Evolutionary conservation across 2,113 vertebrate species (phyloP), one percentile per base, ranked within the genome.

Genomic region (Hystrix cristata): DNA sequence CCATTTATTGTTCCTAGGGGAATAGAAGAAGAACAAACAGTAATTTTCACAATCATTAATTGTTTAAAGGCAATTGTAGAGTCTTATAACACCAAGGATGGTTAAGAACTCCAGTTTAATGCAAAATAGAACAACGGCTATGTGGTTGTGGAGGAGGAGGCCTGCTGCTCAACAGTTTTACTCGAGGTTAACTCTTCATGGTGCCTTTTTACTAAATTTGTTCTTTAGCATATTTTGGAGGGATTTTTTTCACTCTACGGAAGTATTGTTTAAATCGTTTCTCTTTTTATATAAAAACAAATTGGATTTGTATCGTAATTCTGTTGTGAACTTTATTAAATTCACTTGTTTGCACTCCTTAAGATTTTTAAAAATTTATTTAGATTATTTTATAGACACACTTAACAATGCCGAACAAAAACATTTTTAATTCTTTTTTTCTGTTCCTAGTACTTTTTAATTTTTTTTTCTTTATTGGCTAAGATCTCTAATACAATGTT

Each of bases 1-100:
- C 84, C 87, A 91, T 97, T 97, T 98, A 97, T 80, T 95, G 59
- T 97, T 98, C 97, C 98, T 96, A 29, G 43, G 96, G 96, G 97
- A 90, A 80, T 1, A 82, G 93, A 96, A 95, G 93, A 96, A 95
- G 76, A 95, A 51, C 86, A 9, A 95, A 94, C 94, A 87, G 76
- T 88, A 93, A 92, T 48, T 96, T 97, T 96, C 97, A 51, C 85
- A 88, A 96, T 96, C 71, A 87, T 55, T 92, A 95, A 51, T 87
- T 97, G 67, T 96, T 97, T n/a, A 90, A 95, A 97, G 86, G 88
- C 97, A 98, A 96, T 72, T 69, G 25, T 53, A n/a, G 79, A 89
- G 65, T 93, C 72, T 82, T 64, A 4, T 29, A 85, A 81, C 84
- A 59, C 31, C 79, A 53, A 62, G 34, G 18, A 84, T 83, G n/a